Conservation (phyloP, 2,888 invertebrate species). For the Spicauda simplicius region DNA sequence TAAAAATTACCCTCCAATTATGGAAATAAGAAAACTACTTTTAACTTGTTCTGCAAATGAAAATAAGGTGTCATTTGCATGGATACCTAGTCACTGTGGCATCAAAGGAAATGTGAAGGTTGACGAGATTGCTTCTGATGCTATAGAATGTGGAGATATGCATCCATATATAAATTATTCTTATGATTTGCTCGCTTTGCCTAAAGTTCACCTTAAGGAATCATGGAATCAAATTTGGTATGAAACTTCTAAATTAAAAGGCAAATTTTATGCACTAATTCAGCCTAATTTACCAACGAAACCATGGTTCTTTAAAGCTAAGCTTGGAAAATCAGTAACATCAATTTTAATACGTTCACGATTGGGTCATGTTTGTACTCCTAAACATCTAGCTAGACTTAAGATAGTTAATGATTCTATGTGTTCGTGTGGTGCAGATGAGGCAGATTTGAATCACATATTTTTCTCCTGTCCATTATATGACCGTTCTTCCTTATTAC, state of each 20-base stretch:
- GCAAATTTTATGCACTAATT: neutral
- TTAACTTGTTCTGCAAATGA: too few species aligned
- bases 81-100: neutral
- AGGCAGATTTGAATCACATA: too few species aligned
- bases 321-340: neutral
- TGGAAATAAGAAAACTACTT: neutral
- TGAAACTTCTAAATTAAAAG: neutral
- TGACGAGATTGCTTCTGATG: constrained; percentile 7
- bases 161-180: neutral
- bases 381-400: too few species aligned
- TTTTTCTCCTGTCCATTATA: too few species aligned
- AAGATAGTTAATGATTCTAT: too few species aligned
- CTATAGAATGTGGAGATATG: constrained; percentile 3
- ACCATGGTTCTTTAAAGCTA: neutral
- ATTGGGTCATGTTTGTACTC: too few species aligned
- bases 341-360: neutral
- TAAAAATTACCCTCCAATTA: neutral
- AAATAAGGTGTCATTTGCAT: neutral
- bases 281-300: neutral
- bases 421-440: too few species aligned
- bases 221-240: neutral
- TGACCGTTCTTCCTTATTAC: too few species aligned
- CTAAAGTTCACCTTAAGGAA: neutral
- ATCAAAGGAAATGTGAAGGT: constrained; percentile 5
- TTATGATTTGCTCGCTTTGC: neutral